Evolutionary conservation across 2,888 invertebrate genomes (phyloP).

Genomic region (Polydrusus cervinus): DNA sequence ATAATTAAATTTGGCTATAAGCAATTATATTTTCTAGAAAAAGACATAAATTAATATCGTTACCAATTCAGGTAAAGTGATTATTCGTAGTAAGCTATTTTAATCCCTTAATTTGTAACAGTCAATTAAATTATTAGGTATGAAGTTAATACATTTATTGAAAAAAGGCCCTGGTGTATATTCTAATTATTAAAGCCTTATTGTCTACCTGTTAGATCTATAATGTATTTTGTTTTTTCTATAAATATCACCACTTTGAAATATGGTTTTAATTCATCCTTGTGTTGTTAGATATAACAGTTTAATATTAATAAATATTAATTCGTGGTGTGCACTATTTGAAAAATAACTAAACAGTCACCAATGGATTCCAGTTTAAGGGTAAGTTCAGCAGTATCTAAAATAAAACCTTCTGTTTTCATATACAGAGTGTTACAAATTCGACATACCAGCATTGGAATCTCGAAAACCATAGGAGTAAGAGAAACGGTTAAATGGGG

Average conservation of each 20-base stretch:
- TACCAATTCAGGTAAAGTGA: neutral
- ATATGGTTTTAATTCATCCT: neutral
- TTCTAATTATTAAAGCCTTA: neutral
- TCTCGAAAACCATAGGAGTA: no score
- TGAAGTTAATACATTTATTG: neutral
- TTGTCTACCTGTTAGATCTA: neutral
- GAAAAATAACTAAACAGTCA: neutral
- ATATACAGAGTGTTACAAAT: no score
- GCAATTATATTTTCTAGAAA: neutral
- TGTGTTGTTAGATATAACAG: neutral
- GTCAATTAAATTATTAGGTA: neutral
- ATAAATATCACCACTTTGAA: neutral
- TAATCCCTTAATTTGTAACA: neutral
- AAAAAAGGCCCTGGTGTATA: neutral
- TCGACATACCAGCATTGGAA: no score
- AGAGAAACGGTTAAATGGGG: no score
- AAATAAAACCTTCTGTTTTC: no score
- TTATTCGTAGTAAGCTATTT: neutral
- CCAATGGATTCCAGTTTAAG: neutral
- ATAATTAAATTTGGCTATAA: neutral
- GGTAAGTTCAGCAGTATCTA: neutral
- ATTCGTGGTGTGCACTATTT: neutral
- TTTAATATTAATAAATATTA: neutral
- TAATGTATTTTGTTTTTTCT: neutral
- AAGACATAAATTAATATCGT: neutral